These are phyloP conservation scores for Nomada flava DNA, from an alignment of 2,888 invertebrate species.

Conservation along the genomic window DNA sequence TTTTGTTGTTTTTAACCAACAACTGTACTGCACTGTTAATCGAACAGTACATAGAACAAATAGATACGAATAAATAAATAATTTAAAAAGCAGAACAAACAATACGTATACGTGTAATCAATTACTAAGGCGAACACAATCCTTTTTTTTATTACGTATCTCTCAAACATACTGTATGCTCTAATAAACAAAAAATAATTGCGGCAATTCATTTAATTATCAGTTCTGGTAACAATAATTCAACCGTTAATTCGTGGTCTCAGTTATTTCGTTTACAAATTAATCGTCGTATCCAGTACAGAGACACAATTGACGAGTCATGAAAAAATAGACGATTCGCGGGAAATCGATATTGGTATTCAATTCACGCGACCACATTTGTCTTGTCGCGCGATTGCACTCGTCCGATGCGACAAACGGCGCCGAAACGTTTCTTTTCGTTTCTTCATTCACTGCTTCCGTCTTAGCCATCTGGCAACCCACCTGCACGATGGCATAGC, in stretches of 20 bases:
- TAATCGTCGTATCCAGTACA: background rate
- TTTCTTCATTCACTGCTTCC: constrained; percentile 68
- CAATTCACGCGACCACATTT: constrained; percentile 41
- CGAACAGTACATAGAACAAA: too few relatives aligned
- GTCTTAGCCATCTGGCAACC: constrained; percentile 43
- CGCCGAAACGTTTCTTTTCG: constrained; percentile 49
- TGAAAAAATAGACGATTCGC: background rate
- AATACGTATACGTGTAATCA: too few relatives aligned
- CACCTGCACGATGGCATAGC: constrained; percentile 43
- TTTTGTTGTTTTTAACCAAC: background rate
- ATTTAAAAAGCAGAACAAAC: too few relatives aligned
- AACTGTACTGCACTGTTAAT: too few relatives aligned
- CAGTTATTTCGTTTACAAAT: background rate
- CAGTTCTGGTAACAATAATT: too few relatives aligned
- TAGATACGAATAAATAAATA: too few relatives aligned
- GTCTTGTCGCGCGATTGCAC: constrained; percentile 53
- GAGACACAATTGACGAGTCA: too few relatives aligned
- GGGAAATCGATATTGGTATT: constrained; percentile 44
- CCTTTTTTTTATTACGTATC: too few relatives aligned
- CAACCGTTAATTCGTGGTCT: background rate
- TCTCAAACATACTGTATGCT: too few relatives aligned
- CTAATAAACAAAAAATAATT: too few relatives aligned
- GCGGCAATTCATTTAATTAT: too few relatives aligned
- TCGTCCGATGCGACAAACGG: constrained; percentile 22
- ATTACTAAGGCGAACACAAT: too few relatives aligned